Evolutionary conservation across 2,797 vertebrate species (phyloP), one percentile per base, ranked within the genome.

Genomic region (Coluber constrictor): DNA sequence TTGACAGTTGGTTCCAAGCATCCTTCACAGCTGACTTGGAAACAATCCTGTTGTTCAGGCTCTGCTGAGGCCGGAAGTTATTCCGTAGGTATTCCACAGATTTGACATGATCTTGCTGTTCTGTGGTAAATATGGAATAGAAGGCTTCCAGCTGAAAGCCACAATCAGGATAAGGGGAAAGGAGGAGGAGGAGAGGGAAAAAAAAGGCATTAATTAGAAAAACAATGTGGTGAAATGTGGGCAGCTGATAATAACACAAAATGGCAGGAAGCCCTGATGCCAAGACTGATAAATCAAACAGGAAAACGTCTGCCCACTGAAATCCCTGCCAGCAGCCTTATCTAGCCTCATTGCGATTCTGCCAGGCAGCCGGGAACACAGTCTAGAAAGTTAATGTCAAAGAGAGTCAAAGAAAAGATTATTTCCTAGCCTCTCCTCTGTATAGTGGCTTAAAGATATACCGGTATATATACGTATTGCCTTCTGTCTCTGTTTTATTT

Each of bases 71-170:
- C 74, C 99, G 98, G 95, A 99, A 99, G 98, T 99, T 99, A 94
- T 99, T 99, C 95, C 99, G 98, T 96, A 99, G 98, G 96, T 99
- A 99, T 94, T 99, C 99, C 96, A 99, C 98, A 0, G 99, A 99
- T 96, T 99, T 99, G 87, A 99, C 99, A 0, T 99, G 99, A 97
- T 99, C 99, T 96, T 99, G 99, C 97, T 99, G 99, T 96, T 99
- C 99, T 0, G 99, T 99, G 96, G 99, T 99, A 97, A 99, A 99
- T 97, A 99, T 99, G 43, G 99, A 99, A 96, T 99, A 99, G 97
- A 99, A 99, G 0, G 99, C 98, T 96, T 99, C 99, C 95, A 99
- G 97, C 99, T 99, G 98, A 94, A 96, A 0, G 0, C 1, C 94
- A 90, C 95, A 95, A 96, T 94, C 90, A 79, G 60, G 94, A 90